phyloP scores from a whole-genome alignment of 2,797 vertebrate genomes.

The Pseudopleuronectes americanus region DNA sequence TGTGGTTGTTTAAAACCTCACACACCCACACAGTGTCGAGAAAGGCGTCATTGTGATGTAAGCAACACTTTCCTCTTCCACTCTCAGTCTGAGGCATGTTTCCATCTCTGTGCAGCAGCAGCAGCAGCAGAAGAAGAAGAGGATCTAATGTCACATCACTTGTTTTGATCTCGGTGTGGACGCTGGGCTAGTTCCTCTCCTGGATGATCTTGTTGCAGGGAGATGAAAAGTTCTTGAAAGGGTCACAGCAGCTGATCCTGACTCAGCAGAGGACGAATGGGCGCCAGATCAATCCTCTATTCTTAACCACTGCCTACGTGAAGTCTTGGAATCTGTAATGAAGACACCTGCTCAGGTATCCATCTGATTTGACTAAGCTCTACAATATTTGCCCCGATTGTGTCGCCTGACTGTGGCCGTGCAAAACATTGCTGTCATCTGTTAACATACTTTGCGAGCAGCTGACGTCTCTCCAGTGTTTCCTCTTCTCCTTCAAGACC shows the following conservation, averaged over 20 bases:
- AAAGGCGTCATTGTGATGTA: not conserved
- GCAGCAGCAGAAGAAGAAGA: not conserved
- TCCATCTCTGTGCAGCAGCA: conserved; percentile 2
- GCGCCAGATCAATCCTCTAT: not conserved
- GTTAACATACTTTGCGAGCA: conserved; percentile 17
- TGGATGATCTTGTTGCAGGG: conserved; percentile 6
- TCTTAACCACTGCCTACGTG: not conserved
- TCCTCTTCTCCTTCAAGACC: conserved; percentile 56
- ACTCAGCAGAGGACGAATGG: not conserved
- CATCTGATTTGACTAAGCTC: not conserved
- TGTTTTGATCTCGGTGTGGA: too few species aligned
- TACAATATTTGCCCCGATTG: not conserved
- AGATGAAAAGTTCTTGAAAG: conserved; percentile 13
- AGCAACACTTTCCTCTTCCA: not conserved
- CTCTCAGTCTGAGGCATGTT: not conserved
- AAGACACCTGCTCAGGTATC: not conserved
- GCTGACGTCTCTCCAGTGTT: conserved; percentile 22
- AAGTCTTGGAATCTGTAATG: not conserved
- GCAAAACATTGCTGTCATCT: conserved; percentile 14
- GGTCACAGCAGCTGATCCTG: conserved; percentile 21
- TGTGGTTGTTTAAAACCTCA: conserved; percentile 19
- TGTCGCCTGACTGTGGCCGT: too few species aligned
- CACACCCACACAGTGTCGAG: not conserved
- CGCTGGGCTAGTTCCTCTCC: too few species aligned
- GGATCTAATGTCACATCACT: not conserved